Conservation (phyloP, 2,888 invertebrate genomes). For the Thera britannica region DNA sequence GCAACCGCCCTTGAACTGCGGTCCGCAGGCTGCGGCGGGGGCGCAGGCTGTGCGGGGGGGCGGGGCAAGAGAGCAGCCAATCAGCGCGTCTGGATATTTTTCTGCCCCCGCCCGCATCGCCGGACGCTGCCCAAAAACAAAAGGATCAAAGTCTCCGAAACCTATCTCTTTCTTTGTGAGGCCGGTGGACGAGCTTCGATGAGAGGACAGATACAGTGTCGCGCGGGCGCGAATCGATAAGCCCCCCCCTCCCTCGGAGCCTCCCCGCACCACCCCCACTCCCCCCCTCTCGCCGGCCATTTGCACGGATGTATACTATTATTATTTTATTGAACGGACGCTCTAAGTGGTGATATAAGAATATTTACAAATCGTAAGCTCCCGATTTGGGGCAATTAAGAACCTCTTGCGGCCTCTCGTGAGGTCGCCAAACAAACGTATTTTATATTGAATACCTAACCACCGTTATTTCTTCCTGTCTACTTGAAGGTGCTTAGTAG, state of each 20-base stretch:
- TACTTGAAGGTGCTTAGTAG: background rate
- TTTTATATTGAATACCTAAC: constrained; percentile 28
- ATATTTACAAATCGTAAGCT: constrained; percentile 74
- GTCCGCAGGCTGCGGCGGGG: constrained; percentile 53
- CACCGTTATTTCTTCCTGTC: constrained; percentile 23
- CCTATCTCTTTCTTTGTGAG: constrained; percentile 85
- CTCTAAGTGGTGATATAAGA: constrained; percentile 77
- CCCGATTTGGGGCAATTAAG: constrained; percentile 63
- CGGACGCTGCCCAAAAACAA: constrained; percentile 85
- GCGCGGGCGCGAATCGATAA: constrained; percentile 84
- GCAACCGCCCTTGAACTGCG: constrained; percentile 83
- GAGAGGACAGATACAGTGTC: constrained; percentile 84
- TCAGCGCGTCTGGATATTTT: constrained; percentile 83
- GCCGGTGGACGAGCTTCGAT: constrained; percentile 81
- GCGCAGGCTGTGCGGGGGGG: constrained; percentile 62
- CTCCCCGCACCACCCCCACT: constrained; percentile 53
- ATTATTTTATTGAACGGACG: constrained; percentile 84
- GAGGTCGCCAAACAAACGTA: constrained; percentile 40
- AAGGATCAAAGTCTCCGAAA: constrained; percentile 85
- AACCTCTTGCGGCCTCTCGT: constrained; percentile 45
- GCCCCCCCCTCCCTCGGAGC: constrained; percentile 56
- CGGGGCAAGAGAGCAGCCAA: constrained; percentile 78
- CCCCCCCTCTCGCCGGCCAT: constrained; percentile 75
- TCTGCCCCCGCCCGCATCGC: constrained; percentile 83
- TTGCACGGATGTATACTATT: constrained; percentile 84